Conservation (phyloP, 2,113 vertebrate species). For the Pollachius pollachius region DNA sequence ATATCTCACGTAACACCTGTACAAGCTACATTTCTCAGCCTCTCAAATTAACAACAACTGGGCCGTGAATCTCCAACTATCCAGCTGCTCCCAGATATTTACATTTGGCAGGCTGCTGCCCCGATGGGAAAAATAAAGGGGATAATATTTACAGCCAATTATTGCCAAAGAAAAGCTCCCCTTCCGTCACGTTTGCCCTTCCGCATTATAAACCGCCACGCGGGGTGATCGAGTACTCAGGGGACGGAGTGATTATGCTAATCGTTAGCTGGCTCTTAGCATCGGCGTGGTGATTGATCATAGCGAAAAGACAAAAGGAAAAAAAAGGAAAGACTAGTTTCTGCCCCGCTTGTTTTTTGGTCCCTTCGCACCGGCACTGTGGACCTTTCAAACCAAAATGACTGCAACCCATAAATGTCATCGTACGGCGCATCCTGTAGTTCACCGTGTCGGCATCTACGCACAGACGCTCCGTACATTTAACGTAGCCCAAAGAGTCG, state of each 20-base stretch:
- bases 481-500: constrained; percentile 36
- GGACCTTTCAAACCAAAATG: too few species aligned
- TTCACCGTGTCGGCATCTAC: constrained; percentile 45
- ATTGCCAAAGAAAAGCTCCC: constrained; percentile 26
- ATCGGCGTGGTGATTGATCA: constrained; percentile 45
- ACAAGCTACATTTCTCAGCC: background rate
- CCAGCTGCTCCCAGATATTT: constrained; percentile 11
- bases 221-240: constrained; percentile 40
- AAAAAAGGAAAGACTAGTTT: constrained; percentile 22
- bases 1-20: background rate
- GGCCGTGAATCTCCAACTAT: background rate
- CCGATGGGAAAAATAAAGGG: background rate
- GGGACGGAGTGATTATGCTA: constrained; percentile 55
- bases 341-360: constrained; percentile 21
- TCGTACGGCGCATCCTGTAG: background rate
- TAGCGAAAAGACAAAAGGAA: constrained; percentile 37
- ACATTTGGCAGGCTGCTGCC: constrained; percentile 11
- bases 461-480: constrained; percentile 31
- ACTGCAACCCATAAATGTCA: too few species aligned
- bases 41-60: constrained; percentile 6
- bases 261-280: constrained; percentile 49
- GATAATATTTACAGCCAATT: constrained; percentile 41
- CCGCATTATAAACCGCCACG: constrained; percentile 42
- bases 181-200: constrained; percentile 40
- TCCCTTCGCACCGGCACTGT: background rate